Conservation (phyloP, 2,888 invertebrate genomes). For the Synergus umbraculus region DNA sequence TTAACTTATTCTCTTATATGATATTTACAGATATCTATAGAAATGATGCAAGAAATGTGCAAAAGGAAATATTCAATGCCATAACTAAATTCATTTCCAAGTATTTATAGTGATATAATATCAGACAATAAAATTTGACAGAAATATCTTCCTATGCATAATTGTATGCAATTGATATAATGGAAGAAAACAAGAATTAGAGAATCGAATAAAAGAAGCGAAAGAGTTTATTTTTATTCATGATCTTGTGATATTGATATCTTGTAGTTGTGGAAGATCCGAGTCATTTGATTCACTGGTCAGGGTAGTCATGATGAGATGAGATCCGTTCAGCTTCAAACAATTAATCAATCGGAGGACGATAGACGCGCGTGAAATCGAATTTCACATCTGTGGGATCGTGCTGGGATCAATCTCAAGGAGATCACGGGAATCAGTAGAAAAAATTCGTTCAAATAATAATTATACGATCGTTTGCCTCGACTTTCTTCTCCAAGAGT, state of each 20-base stretch:
- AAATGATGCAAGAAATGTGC: not conserved
- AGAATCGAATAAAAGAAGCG: not conserved
- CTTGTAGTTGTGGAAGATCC: constrained; percentile 1
- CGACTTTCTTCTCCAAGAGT: constrained; percentile 9
- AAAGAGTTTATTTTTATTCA: not conserved
- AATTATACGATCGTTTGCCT: constrained; percentile 3
- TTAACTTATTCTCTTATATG: not conserved
- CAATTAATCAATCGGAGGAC: constrained; percentile 63
- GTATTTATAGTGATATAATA: not conserved
- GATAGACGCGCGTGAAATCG: constrained; percentile 68
- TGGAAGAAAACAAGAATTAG: not conserved
- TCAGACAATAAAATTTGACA: not conserved
- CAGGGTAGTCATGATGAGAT: constrained; percentile 4
- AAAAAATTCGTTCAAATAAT: constrained; percentile 15
- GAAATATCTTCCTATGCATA: not conserved
- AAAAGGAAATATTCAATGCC: not conserved
- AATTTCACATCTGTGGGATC: constrained; percentile 59
- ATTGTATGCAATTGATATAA: not conserved
- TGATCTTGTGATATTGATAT: constrained; percentile 2
- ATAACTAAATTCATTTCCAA: not conserved
- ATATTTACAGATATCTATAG: not conserved
- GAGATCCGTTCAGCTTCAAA: constrained; percentile 48
- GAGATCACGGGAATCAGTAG: not conserved
- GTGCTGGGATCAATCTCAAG: constrained; percentile 21
- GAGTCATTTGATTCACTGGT: constrained; percentile 7